Base-by-base conservation (phyloP, 2,888 invertebrate species). In the Microplitis manilae region DNA sequence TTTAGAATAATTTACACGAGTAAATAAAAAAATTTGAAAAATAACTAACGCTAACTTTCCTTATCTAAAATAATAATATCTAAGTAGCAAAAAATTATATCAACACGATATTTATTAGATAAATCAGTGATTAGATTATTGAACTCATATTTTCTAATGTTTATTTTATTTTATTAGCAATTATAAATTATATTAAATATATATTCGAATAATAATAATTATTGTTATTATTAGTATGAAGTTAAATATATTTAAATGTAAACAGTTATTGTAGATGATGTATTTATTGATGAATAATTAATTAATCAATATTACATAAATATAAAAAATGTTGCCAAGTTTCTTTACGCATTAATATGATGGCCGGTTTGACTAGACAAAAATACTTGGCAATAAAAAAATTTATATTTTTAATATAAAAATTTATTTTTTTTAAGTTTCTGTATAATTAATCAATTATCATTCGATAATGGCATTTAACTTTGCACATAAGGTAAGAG, bases 291-390 rank as follows among this genome's bases (percentile, higher is more conserved):
- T 9, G 65, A 62, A 75, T 64, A 40, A 38, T 68, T 50, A 50
- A 50, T 50, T 50, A 50, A 50, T 50, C 50, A 2, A 5, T 8
- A 5, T 13, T 50, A 50, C 50, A 50, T 50, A 50, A 50, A 50
- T 50, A 50, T 9, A 9, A 50, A 50, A 50, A 70, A 5, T 30
- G 30, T 9, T 60, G 13, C 13, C 17, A 9, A 9, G 6, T 68
- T 13, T 60, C 1, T 13, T 59, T 70, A 30, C 2, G 30, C 40
- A 41, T 40, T 60, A 20, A 17, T 17, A 40, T 68, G 40, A 75
- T 75, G 75, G 75, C 75, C 50, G 64, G 64, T 64, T 76, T 68
- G 76, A 76, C 76, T 76, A 76, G 76, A 76, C 76, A 67, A 68
- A 76, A 60, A 13, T 67, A 8, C 15, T 73, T 17, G 20, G 20